phyloP scores from a whole-genome alignment of 2,797 vertebrate species.

The Eptatretus atami region DNA sequence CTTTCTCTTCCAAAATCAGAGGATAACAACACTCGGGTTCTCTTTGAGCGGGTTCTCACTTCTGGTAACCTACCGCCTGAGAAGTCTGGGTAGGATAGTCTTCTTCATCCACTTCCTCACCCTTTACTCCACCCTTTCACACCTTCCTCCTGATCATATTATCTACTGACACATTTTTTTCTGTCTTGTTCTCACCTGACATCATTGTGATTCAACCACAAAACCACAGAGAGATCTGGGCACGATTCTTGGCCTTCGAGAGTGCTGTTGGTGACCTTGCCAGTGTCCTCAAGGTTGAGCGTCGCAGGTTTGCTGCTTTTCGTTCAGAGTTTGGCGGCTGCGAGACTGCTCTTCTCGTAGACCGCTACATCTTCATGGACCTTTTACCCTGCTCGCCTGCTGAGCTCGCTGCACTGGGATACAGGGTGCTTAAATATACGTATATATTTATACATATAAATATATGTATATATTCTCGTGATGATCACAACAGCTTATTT shows the following conservation, averaged over 20 bases:
- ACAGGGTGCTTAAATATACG: constrained; percentile 31
- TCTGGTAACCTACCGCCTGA: constrained; percentile 86
- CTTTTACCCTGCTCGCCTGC: constrained; percentile 72
- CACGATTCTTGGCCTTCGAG: constrained; percentile 82
- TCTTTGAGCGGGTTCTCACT: constrained; percentile 96
- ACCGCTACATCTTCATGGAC: constrained; percentile 98
- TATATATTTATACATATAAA: neutral
- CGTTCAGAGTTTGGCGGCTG: constrained; percentile 95
- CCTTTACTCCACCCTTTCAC: neutral
- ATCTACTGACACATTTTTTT: constrained; percentile 6
- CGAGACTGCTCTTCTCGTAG: constrained; percentile 74
- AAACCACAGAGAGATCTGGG: constrained; percentile 57
- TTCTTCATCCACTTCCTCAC: neutral
- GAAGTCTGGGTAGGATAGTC: constrained; percentile 48
- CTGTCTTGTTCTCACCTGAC: constrained; percentile 9
- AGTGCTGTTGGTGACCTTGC: constrained; percentile 94
- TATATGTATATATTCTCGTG: neutral
- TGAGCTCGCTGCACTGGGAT: constrained; percentile 91
- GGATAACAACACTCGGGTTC: constrained; percentile 94
- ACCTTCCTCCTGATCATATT: neutral
- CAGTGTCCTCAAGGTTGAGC: constrained; percentile 91
- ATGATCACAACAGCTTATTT: neutral
- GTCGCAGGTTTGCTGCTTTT: constrained; percentile 68
- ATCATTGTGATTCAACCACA: constrained; percentile 5
- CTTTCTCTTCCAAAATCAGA: constrained; percentile 22